phyloP scores from a whole-genome alignment of 2,888 invertebrate genomes.

The Panzeria rudis region DNA sequence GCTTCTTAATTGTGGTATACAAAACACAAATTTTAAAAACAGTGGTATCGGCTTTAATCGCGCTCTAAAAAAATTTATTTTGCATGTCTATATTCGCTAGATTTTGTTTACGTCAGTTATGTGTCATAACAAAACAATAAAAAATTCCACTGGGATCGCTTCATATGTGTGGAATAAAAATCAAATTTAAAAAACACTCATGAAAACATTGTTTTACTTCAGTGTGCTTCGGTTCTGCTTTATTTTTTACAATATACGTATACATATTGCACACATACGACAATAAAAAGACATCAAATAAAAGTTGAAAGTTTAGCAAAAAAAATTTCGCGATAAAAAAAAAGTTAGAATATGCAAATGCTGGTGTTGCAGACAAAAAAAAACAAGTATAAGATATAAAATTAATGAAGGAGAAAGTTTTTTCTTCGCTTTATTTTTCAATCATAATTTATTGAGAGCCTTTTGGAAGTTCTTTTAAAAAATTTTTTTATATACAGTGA shows the following conservation, averaged over 20 bases:
- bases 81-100: neutral
- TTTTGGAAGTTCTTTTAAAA: neutral
- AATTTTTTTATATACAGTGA: too few relatives aligned
- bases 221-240: neutral
- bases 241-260: neutral
- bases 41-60: neutral
- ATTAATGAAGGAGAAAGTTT: neutral
- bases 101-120: conserved; percentile 7
- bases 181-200: neutral
- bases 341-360: neutral
- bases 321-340: neutral
- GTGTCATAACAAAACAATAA: conserved; percentile 17
- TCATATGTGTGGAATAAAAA: neutral
- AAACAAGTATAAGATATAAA: neutral
- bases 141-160: neutral
- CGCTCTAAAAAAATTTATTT: neutral
- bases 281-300: neutral
- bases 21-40: neutral
- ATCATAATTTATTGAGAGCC: neutral
- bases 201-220: neutral
- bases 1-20: neutral
- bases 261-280: too few relatives aligned
- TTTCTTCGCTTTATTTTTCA: neutral
- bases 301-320: neutral
- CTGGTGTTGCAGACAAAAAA: neutral